Conservation (phyloP, 2,888 invertebrate species). For the Lydus trimaculatus region DNA sequence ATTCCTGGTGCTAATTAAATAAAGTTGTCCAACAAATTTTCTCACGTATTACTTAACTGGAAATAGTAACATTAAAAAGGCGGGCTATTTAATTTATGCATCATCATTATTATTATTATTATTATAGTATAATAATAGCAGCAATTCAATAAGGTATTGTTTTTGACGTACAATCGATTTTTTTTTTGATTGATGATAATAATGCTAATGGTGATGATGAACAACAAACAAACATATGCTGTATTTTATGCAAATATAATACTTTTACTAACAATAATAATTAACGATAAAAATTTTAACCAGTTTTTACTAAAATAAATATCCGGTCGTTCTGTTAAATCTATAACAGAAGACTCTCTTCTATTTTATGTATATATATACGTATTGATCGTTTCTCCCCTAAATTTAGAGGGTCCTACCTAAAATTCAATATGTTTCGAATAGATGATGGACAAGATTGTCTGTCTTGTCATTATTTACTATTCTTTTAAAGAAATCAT, state of each 20-base stretch:
- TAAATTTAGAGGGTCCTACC: not conserved
- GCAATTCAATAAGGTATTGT: constrained; percentile 5
- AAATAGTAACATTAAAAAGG: not conserved
- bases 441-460: not conserved
- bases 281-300: not conserved
- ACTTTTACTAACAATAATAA: too few relatives aligned
- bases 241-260: constrained; percentile 1
- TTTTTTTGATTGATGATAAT: not conserved
- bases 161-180: not conserved
- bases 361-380: too few relatives aligned
- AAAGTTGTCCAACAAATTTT: not conserved
- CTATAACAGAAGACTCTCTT: not conserved
- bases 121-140: not conserved
- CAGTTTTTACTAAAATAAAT: not conserved
- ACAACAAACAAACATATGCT: not conserved
- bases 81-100: not conserved
- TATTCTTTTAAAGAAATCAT: not conserved
- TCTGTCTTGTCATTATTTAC: not conserved
- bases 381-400: constrained; percentile 5
- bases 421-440: not conserved
- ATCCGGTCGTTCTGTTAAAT: not conserved
- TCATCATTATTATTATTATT: not conserved
- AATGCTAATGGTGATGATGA: not conserved
- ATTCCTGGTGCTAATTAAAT: not conserved
- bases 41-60: not conserved